Percentiles rank a stretch among this genome's conserved stretches.
Conservation (phyloP, 2,888 invertebrate genomes). For the Agriopis leucophaearia region DNA sequence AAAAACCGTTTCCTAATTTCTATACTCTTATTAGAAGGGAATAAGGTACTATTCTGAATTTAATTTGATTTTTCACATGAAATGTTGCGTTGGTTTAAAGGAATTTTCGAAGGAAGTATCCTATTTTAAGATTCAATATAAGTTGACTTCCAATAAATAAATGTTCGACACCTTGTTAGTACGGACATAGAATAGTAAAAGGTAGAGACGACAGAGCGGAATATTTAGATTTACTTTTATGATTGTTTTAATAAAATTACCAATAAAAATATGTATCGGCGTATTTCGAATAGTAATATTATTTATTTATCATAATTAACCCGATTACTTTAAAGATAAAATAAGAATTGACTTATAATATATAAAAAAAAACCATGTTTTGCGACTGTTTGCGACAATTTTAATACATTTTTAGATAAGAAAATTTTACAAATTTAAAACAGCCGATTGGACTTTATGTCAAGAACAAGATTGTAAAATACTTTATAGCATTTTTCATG, state of each 20-base stretch:
- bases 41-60: conserved; percentile 49
- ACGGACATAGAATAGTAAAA: conserved; percentile 60
- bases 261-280: background rate
- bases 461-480: no score
- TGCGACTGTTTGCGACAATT: no score
- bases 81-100: conserved; percentile 19
- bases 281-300: background rate
- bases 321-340: no score
- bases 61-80: background rate
- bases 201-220: conserved; percentile 14
- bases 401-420: no score
- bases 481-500: no score
- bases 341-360: no score
- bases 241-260: conserved; percentile 1
- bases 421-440: no score
- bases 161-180: conserved; percentile 73
- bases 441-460: no score
- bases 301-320: no score
- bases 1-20: background rate
- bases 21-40: conserved; percentile 18
- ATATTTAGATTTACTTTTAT: background rate
- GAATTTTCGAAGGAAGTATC: conserved; percentile 58
- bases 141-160: conserved; percentile 69
- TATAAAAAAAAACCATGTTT: no score
- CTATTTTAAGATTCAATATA: conserved; percentile 74